Percentiles rank a stretch among this genome's conserved stretches.
These are phyloP conservation scores for Ennomos quercinarius DNA, from an alignment of 2,888 invertebrate species.

Conservation along the genomic window DNA sequence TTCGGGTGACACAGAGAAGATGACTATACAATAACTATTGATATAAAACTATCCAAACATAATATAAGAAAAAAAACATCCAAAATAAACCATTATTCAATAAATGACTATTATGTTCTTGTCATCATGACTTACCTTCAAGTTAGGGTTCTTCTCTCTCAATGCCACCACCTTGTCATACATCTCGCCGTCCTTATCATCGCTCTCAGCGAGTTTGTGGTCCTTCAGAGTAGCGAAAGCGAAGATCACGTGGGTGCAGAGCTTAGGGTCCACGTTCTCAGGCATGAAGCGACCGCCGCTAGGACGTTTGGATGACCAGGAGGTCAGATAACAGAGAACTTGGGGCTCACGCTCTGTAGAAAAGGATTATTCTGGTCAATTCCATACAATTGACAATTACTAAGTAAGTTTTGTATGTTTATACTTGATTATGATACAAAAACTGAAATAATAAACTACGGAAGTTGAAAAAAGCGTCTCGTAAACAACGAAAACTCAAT, in stretches of 20 bases:
- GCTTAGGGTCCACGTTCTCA: constrained; percentile 93
- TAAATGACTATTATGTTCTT: not conserved
- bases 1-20: too few species aligned
- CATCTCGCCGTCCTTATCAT: constrained; percentile 93
- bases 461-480: too few species aligned
- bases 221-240: constrained; percentile 97
- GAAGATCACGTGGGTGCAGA: constrained; percentile 98
- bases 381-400: not conserved
- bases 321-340: constrained; percentile 97
- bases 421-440: too few species aligned
- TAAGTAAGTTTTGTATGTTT: not conserved
- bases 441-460: too few species aligned
- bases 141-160: constrained; percentile 94
- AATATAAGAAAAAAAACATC: too few species aligned
- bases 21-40: too few species aligned
- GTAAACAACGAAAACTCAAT: constrained; percentile 1
- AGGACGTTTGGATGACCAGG: constrained; percentile 97
- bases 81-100: too few species aligned
- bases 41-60: too few species aligned
- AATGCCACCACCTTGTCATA: constrained; percentile 94
- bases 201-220: constrained; percentile 91
- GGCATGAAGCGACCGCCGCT: constrained; percentile 95
- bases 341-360: constrained; percentile 92
- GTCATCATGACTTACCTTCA: constrained; percentile 86
- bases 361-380: constrained; percentile 17